Evolutionary conservation across 1,140 invertebrate species (phyloP).

Genomic region (Pseudoatta argentina): DNA sequence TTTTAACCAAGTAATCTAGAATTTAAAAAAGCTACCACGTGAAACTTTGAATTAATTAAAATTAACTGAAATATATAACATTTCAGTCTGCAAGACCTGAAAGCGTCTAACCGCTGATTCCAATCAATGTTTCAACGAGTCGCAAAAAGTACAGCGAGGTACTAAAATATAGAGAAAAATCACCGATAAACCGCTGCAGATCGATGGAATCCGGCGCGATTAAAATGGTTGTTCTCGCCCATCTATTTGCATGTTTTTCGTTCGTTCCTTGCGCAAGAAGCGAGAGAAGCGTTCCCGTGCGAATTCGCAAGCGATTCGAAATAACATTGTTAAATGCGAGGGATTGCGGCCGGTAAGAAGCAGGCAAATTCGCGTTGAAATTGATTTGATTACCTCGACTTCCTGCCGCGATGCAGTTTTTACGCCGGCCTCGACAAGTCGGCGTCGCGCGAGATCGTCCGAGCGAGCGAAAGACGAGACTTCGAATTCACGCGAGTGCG

Average conservation of each 20-base stretch:
- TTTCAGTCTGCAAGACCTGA: constrained; percentile 9
- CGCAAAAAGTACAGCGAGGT: background rate
- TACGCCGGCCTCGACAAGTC: constrained; percentile 41
- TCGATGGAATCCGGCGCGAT: constrained; percentile 48
- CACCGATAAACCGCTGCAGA: constrained; percentile 35
- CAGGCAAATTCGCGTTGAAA: constrained; percentile 66
- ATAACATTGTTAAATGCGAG: constrained; percentile 55
- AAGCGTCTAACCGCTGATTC: background rate
- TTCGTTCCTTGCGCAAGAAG: constrained; percentile 3
- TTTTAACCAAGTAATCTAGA: constrained; percentile 2
- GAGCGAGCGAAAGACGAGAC: constrained; percentile 23
- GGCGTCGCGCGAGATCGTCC: constrained; percentile 42
- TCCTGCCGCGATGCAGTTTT: constrained; percentile 65
- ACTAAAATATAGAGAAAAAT: constrained; percentile 29
- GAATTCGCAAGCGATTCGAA: constrained; percentile 27
- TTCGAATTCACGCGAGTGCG: constrained; percentile 48
- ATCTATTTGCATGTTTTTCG: constrained; percentile 32
- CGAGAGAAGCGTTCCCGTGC: constrained; percentile 6
- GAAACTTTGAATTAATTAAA: background rate
- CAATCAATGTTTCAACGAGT: constrained; percentile 27
- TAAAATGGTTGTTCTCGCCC: constrained; percentile 48
- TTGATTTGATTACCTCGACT: constrained; percentile 75
- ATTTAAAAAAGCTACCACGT: background rate
- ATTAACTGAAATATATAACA: background rate
- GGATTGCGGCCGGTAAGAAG: constrained; percentile 45